These are phyloP conservation scores for Thymelicus lineola DNA, from an alignment of 2,888 invertebrate genomes.

Conservation along the genomic window DNA sequence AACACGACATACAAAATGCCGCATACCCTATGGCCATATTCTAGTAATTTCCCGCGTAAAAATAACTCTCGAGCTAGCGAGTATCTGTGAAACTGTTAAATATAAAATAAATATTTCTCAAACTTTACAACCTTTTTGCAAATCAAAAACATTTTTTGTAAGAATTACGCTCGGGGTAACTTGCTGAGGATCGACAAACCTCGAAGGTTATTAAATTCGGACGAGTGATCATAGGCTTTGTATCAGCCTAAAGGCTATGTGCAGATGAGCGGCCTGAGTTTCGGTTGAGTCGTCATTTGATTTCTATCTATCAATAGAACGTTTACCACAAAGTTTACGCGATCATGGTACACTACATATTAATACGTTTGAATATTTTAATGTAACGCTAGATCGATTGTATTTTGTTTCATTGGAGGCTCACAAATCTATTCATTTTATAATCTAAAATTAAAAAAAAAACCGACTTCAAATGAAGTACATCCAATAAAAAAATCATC, in stretches of 20 bases:
- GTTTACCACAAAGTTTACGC: background rate
- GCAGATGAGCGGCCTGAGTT: constrained; percentile 21
- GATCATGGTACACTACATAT: background rate
- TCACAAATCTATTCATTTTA: no score
- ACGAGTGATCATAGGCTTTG: constrained; percentile 48
- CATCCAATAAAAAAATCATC: no score
- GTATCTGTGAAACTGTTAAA: background rate
- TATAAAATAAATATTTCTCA: background rate
- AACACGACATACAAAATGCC: no score
- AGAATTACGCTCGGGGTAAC: constrained; percentile 22
- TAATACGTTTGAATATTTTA: no score
- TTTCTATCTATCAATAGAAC: background rate
- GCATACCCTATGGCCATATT: no score
- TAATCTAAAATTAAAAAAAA: no score
- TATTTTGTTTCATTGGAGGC: no score
- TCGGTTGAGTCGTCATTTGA: constrained; percentile 28
- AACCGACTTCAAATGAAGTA: no score
- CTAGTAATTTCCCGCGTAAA: no score
- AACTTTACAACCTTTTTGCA: background rate
- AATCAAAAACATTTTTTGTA: constrained; percentile 27
- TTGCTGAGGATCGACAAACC: constrained; percentile 39
- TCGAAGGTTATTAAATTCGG: constrained; percentile 54
- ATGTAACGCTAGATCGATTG: no score
- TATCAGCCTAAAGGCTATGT: constrained; percentile 37
- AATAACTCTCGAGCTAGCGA: no score